These are phyloP conservation scores for Lathronympha strigana DNA, from an alignment of 2,888 invertebrate genomes.

Conservation along the genomic window DNA sequence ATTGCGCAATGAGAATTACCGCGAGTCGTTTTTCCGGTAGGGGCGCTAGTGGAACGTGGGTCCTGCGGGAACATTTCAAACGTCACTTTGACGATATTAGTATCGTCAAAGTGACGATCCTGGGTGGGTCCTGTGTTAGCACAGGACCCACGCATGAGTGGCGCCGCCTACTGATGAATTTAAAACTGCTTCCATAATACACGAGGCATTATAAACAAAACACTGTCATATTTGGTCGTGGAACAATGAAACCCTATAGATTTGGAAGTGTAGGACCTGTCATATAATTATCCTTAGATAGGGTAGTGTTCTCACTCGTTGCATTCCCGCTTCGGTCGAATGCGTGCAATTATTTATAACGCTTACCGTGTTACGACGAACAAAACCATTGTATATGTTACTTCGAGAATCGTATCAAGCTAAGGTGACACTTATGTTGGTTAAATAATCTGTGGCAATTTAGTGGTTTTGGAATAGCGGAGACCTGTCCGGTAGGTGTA, in stretches of 20 bases:
- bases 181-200: neutral
- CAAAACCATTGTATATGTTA: neutral
- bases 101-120: too few species aligned
- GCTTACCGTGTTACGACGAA: neutral
- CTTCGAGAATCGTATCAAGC: neutral
- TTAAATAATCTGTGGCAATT: neutral
- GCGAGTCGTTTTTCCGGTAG: too few species aligned
- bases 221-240: neutral
- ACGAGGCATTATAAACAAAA: neutral
- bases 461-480: neutral
- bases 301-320: neutral
- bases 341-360: neutral
- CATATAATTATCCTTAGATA: too few species aligned
- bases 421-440: neutral
- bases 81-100: too few species aligned
- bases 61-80: too few species aligned
- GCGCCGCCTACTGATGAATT: neutral
- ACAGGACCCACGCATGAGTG: too few species aligned
- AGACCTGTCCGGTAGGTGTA: slow-evolving; percentile 17
- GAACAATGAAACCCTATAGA: neutral
- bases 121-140: too few species aligned
- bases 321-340: slow-evolving; percentile 7
- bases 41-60: too few species aligned
- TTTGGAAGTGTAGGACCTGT: neutral
- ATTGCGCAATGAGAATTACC: too few species aligned